These are phyloP conservation scores for Caenorhabditis sinica DNA, from an alignment of 2,888 invertebrate species.

Conservation along the genomic window DNA sequence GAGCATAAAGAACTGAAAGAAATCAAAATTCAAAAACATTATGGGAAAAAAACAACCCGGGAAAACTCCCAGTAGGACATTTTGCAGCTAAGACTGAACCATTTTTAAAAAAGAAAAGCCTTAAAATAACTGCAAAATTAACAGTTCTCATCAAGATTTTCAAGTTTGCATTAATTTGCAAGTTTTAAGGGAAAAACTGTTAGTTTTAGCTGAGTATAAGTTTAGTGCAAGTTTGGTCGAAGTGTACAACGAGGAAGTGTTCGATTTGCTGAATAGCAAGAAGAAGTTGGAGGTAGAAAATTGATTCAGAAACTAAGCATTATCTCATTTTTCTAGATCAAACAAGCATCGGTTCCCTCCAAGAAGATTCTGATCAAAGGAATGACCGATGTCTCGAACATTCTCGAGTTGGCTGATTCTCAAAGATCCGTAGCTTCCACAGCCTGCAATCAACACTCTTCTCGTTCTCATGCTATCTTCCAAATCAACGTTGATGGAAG, in stretches of 20 bases:
- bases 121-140: too few relatives aligned
- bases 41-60: neutral
- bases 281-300: constrained; percentile 52
- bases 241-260: constrained; percentile 92
- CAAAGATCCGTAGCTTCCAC: constrained; percentile 91
- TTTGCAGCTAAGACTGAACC: too few relatives aligned
- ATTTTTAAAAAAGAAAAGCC: too few relatives aligned
- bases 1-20: constrained; percentile 68
- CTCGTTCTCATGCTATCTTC: constrained; percentile 84
- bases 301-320: neutral
- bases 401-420: constrained; percentile 89
- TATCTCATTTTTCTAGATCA: neutral
- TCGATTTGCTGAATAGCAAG: constrained; percentile 87
- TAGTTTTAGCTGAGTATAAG: too few relatives aligned
- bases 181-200: too few relatives aligned
- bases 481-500: constrained; percentile 82
- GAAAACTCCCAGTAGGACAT: too few relatives aligned
- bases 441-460: constrained; percentile 87
- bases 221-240: constrained; percentile 90
- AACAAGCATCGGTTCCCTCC: constrained; percentile 21
- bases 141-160: too few relatives aligned
- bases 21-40: too few relatives aligned
- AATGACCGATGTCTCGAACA: constrained; percentile 85
- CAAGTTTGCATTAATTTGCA: too few relatives aligned
- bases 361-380: constrained; percentile 32